Base-by-base conservation (phyloP, 2,888 invertebrate genomes). In the Orchesellides sinensis region DNA sequence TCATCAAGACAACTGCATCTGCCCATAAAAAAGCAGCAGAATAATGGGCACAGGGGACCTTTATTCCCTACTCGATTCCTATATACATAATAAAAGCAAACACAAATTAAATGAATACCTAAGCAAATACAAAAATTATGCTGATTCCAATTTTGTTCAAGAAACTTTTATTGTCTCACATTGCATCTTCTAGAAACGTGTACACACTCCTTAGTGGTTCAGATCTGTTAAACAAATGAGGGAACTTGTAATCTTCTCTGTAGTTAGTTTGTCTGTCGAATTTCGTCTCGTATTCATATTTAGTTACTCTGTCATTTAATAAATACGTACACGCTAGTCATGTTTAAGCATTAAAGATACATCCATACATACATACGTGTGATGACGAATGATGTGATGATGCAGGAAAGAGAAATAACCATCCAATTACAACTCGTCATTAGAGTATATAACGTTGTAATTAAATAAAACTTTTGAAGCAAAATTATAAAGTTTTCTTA, bases 11-110 rank as follows among this genome's bases (percentile, higher is more conserved):
- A 32, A 17, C 72, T 54, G 40, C 66, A 68, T 21, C 68, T 83
- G 68, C 54, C 19, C 56, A 69, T 17, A 19, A 69, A 66, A 14
- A 84, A 73, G 29, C 83, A 84, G 52, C 83, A 84, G 35, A 84
- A 74, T 21, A 84, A 49, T 2, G 73, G 74, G n/a, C 74, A 80
- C 12, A 79, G 17, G 3, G 72, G 12, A 12, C 79, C 72, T 63
- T 79, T 79, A 56, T 79, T 79, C 47, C 79, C 79, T 12, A 72
- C 8, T 19, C 79, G 79, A 69, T 79, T 79, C 79, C 79, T 79
- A 45, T 0, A 61, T 40, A 35, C 63, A 63, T 35, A 32, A 32
- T 19, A 2, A 17, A 19, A 59, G 14, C 1, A 56, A 6, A 6
- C 40, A 23, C 12, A 17, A 21, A 27, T 59, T 6, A 23, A 40